Percentiles rank a stretch among this genome's conserved stretches.
These are phyloP conservation scores for Bugula neritina DNA, from an alignment of 2,888 invertebrate species.

Conservation along the genomic window DNA sequence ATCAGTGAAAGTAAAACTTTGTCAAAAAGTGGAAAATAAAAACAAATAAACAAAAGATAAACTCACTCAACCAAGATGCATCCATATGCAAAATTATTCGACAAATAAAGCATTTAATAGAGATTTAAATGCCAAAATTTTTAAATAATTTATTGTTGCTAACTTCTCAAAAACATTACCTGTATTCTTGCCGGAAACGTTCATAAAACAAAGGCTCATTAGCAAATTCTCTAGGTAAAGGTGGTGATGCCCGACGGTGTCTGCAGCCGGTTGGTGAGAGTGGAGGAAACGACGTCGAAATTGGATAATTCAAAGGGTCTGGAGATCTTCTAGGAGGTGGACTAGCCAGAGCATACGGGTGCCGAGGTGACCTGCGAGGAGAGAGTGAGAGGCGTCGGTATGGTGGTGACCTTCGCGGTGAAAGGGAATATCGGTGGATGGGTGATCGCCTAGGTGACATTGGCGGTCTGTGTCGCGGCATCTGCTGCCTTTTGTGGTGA, in stretches of 20 bases:
- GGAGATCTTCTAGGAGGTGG: neutral
- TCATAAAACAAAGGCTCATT: neutral
- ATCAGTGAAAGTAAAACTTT: neutral
- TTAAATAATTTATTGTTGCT: no score
- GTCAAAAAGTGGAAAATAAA: neutral
- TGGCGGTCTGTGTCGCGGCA: neutral
- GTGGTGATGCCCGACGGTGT: neutral
- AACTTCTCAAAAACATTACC: no score
- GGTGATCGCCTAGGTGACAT: neutral
- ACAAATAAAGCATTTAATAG: no score
- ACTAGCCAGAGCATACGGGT: neutral
- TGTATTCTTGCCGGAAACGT: neutral
- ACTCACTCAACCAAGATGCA: no score
- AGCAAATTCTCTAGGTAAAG: neutral
- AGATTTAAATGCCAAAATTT: no score
- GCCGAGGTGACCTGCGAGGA: neutral
- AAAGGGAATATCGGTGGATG: neutral
- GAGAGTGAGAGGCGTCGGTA: neutral
- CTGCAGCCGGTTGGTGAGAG: neutral
- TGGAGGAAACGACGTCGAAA: neutral
- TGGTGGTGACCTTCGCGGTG: constrained; percentile 1
- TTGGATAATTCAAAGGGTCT: neutral
- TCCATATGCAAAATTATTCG: no score
- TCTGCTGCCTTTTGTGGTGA: neutral
- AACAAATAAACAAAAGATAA: no score